These are phyloP conservation scores for Axinella damicornis DNA, from an alignment of 37 sponge, comb jelly and placozoan species.

Conservation along the genomic window DNA sequence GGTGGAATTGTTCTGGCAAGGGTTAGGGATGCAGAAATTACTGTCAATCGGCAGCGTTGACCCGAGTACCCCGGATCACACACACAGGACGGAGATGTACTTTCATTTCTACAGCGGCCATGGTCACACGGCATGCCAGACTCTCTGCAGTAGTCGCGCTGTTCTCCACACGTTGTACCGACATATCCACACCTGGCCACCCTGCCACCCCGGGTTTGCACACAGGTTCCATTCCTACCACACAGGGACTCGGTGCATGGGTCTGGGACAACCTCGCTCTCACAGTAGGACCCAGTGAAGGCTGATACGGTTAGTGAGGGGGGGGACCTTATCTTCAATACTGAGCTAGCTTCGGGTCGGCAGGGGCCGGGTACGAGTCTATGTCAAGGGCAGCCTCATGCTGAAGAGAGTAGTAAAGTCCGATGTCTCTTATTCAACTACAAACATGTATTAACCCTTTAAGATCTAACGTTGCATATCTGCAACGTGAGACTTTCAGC, in stretches of 20 bases:
- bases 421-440: no score
- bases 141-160: no score
- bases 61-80: neutral
- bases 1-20: conserved; percentile 2
- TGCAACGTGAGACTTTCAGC: no score
- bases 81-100: neutral
- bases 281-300: conserved; percentile 47
- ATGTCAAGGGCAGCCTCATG: no score
- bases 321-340: neutral
- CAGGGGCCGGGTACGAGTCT: neutral
- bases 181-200: conserved; percentile 22
- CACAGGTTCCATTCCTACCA: neutral
- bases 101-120: conserved; percentile 11
- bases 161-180: conserved; percentile 5
- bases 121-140: conserved; percentile 1
- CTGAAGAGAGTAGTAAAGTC: no score
- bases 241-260: no score
- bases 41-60: neutral
- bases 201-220: neutral
- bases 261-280: neutral
- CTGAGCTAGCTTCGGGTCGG: no score
- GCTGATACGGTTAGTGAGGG: neutral
- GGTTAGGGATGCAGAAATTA: no score
- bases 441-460: no score
- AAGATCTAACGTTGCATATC: no score